Evolutionary conservation across 2,113 vertebrate species (phyloP).

Genomic region (Bos javanicus): DNA sequence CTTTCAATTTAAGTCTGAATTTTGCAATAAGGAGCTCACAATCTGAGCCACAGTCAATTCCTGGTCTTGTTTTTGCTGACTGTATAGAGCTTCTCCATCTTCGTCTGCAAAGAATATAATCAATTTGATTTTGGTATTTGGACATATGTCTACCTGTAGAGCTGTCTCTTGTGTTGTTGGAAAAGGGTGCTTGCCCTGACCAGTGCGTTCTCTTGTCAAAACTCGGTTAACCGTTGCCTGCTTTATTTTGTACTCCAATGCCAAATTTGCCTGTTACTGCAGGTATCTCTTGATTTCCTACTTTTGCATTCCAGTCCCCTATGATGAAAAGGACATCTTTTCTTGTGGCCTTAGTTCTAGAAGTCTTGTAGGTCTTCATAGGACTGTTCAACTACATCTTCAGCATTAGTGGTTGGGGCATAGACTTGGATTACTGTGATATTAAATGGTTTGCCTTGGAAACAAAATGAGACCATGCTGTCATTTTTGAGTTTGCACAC

Average conservation of each 20-base stretch:
- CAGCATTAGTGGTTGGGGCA: background rate
- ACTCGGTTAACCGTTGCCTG: background rate
- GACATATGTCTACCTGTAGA: background rate
- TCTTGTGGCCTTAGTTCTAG: background rate
- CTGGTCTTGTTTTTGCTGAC: background rate
- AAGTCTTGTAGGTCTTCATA: background rate
- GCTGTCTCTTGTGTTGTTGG: background rate
- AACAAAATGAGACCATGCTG: background rate
- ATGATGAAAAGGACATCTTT: background rate
- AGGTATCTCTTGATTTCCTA: background rate
- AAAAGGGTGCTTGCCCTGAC: background rate
- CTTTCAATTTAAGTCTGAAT: background rate
- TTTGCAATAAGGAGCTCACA: background rate
- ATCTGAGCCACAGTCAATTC: background rate
- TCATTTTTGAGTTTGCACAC: background rate
- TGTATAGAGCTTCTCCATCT: background rate
- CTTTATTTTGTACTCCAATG: background rate
- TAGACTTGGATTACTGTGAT: background rate
- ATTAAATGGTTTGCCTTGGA: background rate
- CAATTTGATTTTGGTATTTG: background rate
- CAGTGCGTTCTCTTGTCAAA: background rate
- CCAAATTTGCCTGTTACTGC: background rate
- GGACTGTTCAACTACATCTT: background rate
- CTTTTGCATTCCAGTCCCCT: background rate
- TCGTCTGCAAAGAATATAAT: background rate